Evolutionary conservation across 2,888 invertebrate species (phyloP), one percentile per base, ranked within the genome.

Genomic region (Cryptophagus acutangulus): DNA sequence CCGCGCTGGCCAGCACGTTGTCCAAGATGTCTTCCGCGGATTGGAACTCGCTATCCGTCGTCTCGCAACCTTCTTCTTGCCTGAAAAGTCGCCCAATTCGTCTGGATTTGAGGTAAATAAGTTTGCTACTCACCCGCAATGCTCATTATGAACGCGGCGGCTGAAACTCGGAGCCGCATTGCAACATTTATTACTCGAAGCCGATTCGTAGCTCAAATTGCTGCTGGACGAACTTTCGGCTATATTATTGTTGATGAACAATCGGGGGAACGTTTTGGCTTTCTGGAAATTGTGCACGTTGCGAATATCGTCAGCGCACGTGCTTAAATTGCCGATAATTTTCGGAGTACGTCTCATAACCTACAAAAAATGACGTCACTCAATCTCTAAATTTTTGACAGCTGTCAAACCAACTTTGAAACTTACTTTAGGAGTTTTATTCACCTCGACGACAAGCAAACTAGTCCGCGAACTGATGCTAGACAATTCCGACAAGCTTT

Each of bases 401-500:
- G 20, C 20, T 8, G 6, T 20, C 9, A 8, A 20, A 20, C n/a
- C n/a, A 20, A 8, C n/a, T 20, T 20, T 24, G n/a, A n/a, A n/a
- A 13, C 28, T 44, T 41, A 58, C 57, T 47, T 56, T 58, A 13
- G 58, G 58, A 3, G 57, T 56, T 15, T 51, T 46, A 14, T 52
- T 52, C 26, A 58, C 59, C 13, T 62, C 63, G 14, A 60, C 51
- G 42, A 71, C 72, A 45, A 71, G 53, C 37, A 78, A 71, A 50
- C 81, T 80, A 14, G 79, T 76, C 46, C 82, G 74, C 15, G 86
- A 84, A 53, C 81, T 80, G 38, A 84, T 77, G 61, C 85, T 84
- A 2, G 86, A 86, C n/a, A 84, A 77, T 63, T 87, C 87, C 1
- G 86, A 87, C 9, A 89, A 67, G 1, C 85, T 86, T 64, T 89